Conservation (phyloP, 2,888 invertebrate genomes). For the Acleris laterana region DNA sequence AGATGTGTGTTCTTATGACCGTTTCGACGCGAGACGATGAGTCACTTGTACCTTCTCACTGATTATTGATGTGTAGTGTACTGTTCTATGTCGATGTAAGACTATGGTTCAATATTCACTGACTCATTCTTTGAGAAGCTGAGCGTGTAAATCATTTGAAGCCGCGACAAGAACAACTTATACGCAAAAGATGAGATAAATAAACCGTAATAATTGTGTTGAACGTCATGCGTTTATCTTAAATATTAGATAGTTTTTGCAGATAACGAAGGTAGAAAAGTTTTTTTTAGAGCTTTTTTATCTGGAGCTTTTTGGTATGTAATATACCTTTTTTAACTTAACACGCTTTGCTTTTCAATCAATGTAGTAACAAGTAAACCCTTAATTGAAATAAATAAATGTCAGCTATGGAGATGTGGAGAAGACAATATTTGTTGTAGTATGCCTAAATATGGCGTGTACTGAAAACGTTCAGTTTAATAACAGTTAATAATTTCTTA, state of each 20-base stretch:
- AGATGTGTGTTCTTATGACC: slow-evolving; percentile 37
- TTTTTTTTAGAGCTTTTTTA: too few relatives aligned
- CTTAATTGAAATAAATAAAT: slow-evolving; percentile 1
- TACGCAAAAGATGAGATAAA: too few relatives aligned
- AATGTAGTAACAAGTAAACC: slow-evolving; percentile 17
- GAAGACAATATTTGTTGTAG: too few relatives aligned
- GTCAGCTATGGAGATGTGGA: slow-evolving; percentile 14
- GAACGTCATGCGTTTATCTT: too few relatives aligned
- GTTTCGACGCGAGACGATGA: slow-evolving; percentile 32
- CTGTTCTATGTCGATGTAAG: slow-evolving; percentile 29
- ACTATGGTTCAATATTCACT: slow-evolving; percentile 31
- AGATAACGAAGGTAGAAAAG: too few relatives aligned
- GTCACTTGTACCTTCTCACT: slow-evolving; percentile 37
- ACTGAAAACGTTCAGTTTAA: too few relatives aligned
- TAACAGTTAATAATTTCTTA: too few relatives aligned
- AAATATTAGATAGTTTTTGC: too few relatives aligned
- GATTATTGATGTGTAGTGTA: slow-evolving; percentile 36
- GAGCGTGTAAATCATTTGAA: slow-evolving; percentile 2
- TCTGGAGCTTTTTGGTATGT: neutral
- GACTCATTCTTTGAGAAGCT: slow-evolving; percentile 32
- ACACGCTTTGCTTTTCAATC: slow-evolving; percentile 27
- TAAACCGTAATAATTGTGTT: too few relatives aligned
- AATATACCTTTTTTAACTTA: neutral
- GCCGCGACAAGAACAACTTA: neutral
- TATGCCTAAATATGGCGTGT: too few relatives aligned